These are phyloP conservation scores for Strigops habroptila DNA, from an alignment of 2,113 vertebrate species.

Conservation along the genomic window DNA sequence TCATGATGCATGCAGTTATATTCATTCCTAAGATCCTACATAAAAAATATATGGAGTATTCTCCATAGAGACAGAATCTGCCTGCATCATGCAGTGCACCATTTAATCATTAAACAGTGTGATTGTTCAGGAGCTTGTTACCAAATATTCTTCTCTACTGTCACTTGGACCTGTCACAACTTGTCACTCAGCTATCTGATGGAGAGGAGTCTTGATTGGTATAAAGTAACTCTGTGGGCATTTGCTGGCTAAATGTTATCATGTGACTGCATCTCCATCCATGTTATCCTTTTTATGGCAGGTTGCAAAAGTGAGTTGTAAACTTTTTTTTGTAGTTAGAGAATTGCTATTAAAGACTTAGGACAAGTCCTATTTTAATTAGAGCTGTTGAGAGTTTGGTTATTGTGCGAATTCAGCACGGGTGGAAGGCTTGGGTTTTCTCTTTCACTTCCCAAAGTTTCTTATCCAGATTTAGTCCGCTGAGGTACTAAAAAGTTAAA, in stretches of 20 bases:
- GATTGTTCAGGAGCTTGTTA: neutral
- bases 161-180: neutral
- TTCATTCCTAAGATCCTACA: neutral
- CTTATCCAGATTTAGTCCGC: neutral
- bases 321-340: neutral
- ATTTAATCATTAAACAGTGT: neutral
- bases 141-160: neutral
- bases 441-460: neutral
- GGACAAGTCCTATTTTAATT: neutral
- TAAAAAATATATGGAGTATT: constrained; percentile 4
- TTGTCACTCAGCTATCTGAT: neutral
- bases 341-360: neutral
- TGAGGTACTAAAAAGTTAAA: neutral
- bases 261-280: neutral
- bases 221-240: neutral
- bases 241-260: neutral
- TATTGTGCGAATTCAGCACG: neutral
- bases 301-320: neutral
- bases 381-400: neutral
- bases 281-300: neutral
- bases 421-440: neutral
- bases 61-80: neutral
- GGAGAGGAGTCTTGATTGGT: neutral
- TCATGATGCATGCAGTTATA: neutral
- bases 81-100: neutral